A percentile compares a stretch with the other conserved stretches of the same genome.
Conservation (phyloP, 2,113 vertebrate genomes). For the Phalacrocorax aristotelis region DNA sequence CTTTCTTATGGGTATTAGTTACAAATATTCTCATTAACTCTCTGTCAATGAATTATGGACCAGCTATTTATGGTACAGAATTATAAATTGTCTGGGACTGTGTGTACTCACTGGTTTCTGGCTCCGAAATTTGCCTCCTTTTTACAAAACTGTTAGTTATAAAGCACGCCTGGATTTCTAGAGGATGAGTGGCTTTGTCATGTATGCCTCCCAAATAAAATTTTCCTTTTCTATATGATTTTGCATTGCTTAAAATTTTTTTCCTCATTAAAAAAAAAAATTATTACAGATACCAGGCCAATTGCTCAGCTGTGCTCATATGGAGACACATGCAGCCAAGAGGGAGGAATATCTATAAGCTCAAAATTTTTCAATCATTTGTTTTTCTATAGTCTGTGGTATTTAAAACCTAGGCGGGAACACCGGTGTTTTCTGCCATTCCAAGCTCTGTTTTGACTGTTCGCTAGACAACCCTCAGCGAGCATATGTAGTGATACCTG, state of each 20-base stretch:
- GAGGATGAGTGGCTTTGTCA: background rate
- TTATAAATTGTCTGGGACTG: constrained; percentile 67
- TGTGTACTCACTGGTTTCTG: constrained; percentile 12
- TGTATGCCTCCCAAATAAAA: background rate
- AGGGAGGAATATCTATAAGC: background rate
- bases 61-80: constrained; percentile 68
- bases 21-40: constrained; percentile 78
- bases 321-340: background rate
- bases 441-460: background rate
- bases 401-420: background rate
- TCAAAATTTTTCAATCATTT: background rate
- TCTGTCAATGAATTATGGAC: constrained; percentile 69
- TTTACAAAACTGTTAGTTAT: background rate
- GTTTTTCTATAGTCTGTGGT: background rate
- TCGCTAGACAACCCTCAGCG: background rate
- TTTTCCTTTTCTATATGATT: background rate
- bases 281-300: background rate
- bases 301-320: background rate
- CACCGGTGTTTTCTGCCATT: background rate
- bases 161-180: background rate
- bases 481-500: background rate
- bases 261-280: background rate
- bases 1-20: constrained; percentile 76
- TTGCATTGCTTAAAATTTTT: background rate
- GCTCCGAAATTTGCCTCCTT: constrained; percentile 18